These are phyloP conservation scores for Brachionus rotundiformis DNA, from an alignment of 1,140 invertebrate species.

Conservation along the genomic window DNA sequence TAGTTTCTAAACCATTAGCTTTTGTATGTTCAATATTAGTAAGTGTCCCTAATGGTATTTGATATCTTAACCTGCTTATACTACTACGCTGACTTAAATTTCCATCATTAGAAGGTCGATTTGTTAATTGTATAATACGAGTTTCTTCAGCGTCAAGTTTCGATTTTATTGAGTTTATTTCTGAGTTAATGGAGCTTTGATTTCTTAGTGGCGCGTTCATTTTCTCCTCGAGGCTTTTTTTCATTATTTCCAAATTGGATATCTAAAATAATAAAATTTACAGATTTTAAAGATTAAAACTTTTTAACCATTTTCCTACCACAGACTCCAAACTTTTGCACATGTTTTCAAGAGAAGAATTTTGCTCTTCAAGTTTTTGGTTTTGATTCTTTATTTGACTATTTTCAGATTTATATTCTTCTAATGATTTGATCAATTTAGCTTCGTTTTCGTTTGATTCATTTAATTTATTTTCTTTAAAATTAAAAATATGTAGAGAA, in stretches of 20 bases:
- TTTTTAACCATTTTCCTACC: too few species aligned
- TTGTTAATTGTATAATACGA: neutral
- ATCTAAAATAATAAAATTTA: too few species aligned
- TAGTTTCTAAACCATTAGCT: neutral
- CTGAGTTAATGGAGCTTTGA: neutral
- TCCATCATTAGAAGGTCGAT: neutral
- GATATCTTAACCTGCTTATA: slow-evolving; percentile 1
- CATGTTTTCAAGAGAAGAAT: slow-evolving; percentile 19
- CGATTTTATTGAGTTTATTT: slow-evolving; percentile 21
- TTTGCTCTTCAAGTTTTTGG: slow-evolving; percentile 27
- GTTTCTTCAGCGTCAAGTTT: slow-evolving; percentile 39
- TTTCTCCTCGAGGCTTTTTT: slow-evolving; percentile 35
- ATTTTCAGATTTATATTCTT: slow-evolving; percentile 21
- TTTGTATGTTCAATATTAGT: slow-evolving; percentile 20
- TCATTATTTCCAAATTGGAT: slow-evolving; percentile 11
- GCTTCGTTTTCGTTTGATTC: neutral
- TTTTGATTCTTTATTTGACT: neutral
- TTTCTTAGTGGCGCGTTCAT: neutral
- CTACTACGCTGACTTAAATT: neutral
- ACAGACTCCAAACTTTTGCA: slow-evolving; percentile 24
- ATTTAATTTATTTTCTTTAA: slow-evolving; percentile 25
- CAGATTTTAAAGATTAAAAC: too few species aligned
- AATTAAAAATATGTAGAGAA: too few species aligned
- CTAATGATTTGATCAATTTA: neutral
- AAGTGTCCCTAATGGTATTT: neutral